Evolutionary conservation across 1,140 invertebrate species (phyloP).

Genomic region (Euborellia annulipes): DNA sequence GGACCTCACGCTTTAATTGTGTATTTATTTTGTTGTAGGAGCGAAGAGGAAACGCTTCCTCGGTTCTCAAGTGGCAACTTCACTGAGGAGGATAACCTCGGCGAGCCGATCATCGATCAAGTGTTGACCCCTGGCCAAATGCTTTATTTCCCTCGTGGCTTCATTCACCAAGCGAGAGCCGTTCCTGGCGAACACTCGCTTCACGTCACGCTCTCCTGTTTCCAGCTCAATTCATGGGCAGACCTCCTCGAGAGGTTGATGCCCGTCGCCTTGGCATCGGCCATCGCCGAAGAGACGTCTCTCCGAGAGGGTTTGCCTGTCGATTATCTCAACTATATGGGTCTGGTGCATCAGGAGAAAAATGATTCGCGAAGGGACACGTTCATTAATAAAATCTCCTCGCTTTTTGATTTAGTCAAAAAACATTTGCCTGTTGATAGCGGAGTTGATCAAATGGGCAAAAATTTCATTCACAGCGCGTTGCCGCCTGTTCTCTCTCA

Average conservation of each 20-base stretch:
- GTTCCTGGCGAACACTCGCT: constrained; percentile 63
- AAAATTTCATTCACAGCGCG: constrained; percentile 69
- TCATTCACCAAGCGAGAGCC: constrained; percentile 79
- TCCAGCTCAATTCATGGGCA: constrained; percentile 78
- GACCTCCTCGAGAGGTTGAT: constrained; percentile 71
- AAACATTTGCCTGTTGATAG: constrained; percentile 56
- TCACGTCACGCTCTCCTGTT: constrained; percentile 83
- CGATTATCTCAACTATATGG: constrained; percentile 57
- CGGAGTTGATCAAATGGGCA: constrained; percentile 71
- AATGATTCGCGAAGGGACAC: constrained; percentile 15
- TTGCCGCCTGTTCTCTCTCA: constrained; percentile 61
- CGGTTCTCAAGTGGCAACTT: constrained; percentile 74
- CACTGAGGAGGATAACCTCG: constrained; percentile 49
- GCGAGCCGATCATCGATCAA: constrained; percentile 65
- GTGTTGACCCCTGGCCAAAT: constrained; percentile 75
- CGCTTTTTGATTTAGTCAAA: too few relatives aligned
- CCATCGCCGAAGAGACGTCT: constrained; percentile 49
- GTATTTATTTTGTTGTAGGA: constrained; percentile 19
- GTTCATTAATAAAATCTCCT: too few relatives aligned
- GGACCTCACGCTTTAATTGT: too few relatives aligned
- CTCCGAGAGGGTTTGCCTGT: constrained; percentile 68
- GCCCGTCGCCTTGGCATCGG: constrained; percentile 54
- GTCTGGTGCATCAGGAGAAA: constrained; percentile 40
- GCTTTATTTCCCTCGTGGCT: constrained; percentile 83
- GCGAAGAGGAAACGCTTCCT: constrained; percentile 46